Evolutionary conservation across 2,888 invertebrate genomes (phyloP), one percentile per base, ranked within the genome.

Genomic region (Perdita meconis): DNA sequence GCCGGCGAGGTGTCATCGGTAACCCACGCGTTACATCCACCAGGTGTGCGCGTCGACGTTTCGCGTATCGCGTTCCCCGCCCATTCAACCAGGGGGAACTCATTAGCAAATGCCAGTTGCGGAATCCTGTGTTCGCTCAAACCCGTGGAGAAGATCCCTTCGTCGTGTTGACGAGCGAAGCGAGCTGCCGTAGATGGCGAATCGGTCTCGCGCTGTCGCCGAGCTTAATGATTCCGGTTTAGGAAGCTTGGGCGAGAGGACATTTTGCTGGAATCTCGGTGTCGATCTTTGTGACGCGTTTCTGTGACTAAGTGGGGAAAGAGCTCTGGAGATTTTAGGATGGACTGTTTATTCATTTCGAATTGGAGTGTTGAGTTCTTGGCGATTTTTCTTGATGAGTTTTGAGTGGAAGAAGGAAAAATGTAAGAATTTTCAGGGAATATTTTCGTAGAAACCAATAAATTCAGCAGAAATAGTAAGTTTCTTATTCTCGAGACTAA

Each of bases 1-100:
- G 57, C 61, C 72, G n/a, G 69, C 73, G 78, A 82, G 74, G 81
- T 78, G 81, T 78, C 77, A 81, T 80, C 78, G 68, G 77, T 74
- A n/a, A 81, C 74, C 80, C 81, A 73, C 81, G 81, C 77, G 61
- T 76, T 80, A 68, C 80, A 76, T 65, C 80, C 61, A 44, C 75
- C 80, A 80, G 63, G 61, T 72, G 68, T 72, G 47, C 59, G 55
- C 66, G 22, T 68, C 71, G 68, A 56, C 69, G 69, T 76, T 80
- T 67, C 71, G 69, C 67, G 64, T 68, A 65, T 68, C 67, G 55
- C 60, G 42, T 30, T 57, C 50, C n/a, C n/a, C 16, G 63, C 40
- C 63, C 60, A 26, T 36, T 47, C 3, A 30, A 6, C 40, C n/a
- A n/a, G n/a, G 55, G 38, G 55, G 53, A 10, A 16, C 66, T 76